phyloP scores from a whole-genome alignment of 1,140 invertebrate species.

The Diuraphis noxia region DNA sequence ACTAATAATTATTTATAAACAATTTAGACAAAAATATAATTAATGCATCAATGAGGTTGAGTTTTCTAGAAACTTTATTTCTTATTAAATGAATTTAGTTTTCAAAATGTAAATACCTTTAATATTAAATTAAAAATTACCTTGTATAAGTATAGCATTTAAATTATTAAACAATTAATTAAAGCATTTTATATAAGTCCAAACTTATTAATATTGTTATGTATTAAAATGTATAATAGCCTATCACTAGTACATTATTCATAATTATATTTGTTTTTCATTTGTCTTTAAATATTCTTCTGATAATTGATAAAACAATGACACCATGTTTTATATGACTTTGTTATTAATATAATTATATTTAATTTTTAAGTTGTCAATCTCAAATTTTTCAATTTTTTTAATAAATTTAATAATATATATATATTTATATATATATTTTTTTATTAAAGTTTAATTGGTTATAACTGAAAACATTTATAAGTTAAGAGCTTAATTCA shows the following conservation, averaged over 20 bases:
- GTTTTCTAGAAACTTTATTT: background rate
- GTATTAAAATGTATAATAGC: background rate
- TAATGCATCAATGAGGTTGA: background rate
- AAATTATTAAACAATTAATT: background rate
- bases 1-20: background rate
- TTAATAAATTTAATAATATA: background rate
- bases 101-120: background rate
- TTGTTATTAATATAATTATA: background rate
- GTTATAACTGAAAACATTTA: background rate
- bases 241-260: background rate
- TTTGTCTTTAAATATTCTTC: background rate
- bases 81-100: background rate
- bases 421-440: constrained; percentile 15
- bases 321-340: background rate
- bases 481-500: constrained; percentile 11
- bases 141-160: background rate
- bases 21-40: background rate
- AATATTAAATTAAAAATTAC: background rate
- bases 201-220: constrained; percentile 5
- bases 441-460: background rate
- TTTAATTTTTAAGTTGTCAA: background rate
- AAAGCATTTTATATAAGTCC: background rate
- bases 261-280: background rate
- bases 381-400: constrained; percentile 12
- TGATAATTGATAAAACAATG: background rate